A percentile compares a stretch with the other conserved stretches of the same genome.
Conservation (phyloP, 2,797 vertebrate species). For the Myiotriccus ornatus region DNA sequence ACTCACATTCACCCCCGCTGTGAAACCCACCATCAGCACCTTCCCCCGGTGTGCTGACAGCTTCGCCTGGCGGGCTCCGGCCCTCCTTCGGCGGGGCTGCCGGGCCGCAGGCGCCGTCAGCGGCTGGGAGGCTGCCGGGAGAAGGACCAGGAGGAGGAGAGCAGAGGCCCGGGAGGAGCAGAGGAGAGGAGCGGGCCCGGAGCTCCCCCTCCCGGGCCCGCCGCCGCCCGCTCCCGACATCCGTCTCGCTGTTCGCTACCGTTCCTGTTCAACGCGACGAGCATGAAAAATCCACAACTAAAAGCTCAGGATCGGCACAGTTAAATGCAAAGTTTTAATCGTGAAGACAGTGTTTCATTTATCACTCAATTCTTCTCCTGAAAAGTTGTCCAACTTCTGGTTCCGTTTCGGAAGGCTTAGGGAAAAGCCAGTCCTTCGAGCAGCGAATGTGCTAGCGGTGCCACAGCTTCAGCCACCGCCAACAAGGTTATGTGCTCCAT, state of each 20-base stretch:
- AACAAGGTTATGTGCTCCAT: fast-evolving
- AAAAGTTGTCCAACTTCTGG: neutral
- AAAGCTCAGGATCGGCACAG: neutral
- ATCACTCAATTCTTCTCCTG: neutral
- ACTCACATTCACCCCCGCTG: neutral
- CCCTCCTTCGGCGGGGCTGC: neutral
- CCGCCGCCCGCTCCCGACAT: neutral
- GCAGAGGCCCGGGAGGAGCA: neutral
- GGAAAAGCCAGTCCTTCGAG: neutral
- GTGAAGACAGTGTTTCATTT: neutral
- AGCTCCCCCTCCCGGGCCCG: neutral
- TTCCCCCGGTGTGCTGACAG: neutral
- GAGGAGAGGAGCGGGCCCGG: neutral
- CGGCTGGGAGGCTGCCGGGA: neutral
- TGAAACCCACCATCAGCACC: neutral
- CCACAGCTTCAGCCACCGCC: neutral
- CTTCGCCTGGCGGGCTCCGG: neutral
- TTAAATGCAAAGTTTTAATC: neutral
- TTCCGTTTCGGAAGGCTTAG: neutral
- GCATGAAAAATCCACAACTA: neutral
- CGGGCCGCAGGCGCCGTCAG: neutral
- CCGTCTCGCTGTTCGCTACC: fast-evolving
- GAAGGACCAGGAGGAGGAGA: neutral
- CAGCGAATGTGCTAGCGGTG: neutral
- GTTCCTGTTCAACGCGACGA: neutral